phyloP scores from a whole-genome alignment of 2,797 vertebrate species.

The Halcyon badia region DNA sequence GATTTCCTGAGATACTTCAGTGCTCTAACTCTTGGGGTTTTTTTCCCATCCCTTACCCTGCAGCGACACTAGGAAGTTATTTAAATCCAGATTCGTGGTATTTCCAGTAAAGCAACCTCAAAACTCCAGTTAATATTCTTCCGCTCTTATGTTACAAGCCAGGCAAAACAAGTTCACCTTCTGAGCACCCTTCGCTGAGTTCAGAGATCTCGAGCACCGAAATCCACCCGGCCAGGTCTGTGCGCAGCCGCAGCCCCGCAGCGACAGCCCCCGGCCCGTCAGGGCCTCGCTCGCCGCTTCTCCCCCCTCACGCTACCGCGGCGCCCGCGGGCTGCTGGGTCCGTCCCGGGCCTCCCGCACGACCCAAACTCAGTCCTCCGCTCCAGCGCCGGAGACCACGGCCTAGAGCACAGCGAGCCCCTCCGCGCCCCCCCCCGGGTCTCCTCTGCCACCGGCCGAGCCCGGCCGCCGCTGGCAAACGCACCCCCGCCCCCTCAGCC shows the following conservation, averaged over 20 bases:
- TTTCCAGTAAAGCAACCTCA: neutral
- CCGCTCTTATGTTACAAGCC: rapidly evolving
- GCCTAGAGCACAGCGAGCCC: neutral
- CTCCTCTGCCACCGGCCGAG: neutral
- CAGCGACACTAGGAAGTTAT: too few species aligned
- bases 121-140: neutral
- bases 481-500: neutral
- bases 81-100: rapidly evolving
- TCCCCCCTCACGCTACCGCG: neutral
- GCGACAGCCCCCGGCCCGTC: rapidly evolving
- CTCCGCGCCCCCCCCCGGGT: too few species aligned
- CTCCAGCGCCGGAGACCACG: too few species aligned
- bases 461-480: neutral
- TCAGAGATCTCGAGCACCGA: rapidly evolving
- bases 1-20: neutral
- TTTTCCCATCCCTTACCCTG: neutral
- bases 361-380: neutral
- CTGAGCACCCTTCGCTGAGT: rapidly evolving
- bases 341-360: neutral
- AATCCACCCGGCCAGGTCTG: rapidly evolving
- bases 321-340: too few species aligned
- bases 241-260: rapidly evolving
- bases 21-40: neutral
- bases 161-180: neutral
- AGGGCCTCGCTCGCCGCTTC: neutral